Evolutionary conservation across 2,113 vertebrate genomes (phyloP).

Genomic region (Antigone vipio): DNA sequence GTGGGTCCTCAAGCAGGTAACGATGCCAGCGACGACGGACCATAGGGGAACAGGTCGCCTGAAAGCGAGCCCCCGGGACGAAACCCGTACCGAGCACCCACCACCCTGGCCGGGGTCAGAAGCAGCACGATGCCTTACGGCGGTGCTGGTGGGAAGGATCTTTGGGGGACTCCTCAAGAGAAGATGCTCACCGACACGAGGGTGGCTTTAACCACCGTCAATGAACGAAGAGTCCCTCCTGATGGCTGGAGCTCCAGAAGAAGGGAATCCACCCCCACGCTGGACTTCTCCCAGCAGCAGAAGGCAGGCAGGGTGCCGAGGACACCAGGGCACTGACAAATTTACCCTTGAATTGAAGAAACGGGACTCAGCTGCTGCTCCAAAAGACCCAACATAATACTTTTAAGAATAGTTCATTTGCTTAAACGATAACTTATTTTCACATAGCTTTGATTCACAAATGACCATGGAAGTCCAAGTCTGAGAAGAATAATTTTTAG

Average conservation of each 20-base stretch:
- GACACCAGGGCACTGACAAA: neutral
- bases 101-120: neutral
- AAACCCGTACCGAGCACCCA: fast-evolving
- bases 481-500: neutral
- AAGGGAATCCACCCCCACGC: neutral
- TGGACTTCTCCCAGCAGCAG: neutral
- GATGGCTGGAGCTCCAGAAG: neutral
- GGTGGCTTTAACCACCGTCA: neutral
- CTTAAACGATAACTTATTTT: neutral
- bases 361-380: neutral
- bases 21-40: neutral
- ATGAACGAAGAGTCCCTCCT: neutral
- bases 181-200: neutral
- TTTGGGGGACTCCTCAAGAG: neutral
- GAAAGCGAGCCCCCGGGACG: neutral
- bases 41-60: neutral
- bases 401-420: neutral
- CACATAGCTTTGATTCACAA: neutral
- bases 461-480: neutral
- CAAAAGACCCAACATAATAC: neutral
- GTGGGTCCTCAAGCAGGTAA: neutral
- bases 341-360: neutral
- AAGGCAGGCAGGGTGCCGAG: neutral
- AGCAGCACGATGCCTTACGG: neutral
- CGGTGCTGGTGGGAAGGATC: fast-evolving